Conservation (phyloP, 2,113 vertebrate genomes). For the Alectura lathami region DNA sequence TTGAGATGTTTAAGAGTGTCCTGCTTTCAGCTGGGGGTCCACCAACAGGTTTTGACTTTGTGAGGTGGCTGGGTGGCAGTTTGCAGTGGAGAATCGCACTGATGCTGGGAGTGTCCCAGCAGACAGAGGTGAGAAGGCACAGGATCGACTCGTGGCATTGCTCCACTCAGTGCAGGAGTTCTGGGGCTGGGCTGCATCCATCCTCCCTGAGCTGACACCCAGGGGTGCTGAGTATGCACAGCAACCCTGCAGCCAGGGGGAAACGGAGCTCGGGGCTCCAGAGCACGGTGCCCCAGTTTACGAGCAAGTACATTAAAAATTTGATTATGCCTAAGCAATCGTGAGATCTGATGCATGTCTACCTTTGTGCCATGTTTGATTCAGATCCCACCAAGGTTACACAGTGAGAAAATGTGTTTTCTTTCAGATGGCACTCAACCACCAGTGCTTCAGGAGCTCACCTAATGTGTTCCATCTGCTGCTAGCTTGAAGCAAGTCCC, state of each 20-base stretch:
- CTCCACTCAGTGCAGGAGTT: neutral
- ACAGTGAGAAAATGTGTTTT: neutral
- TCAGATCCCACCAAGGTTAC: neutral
- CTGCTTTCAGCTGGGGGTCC: neutral
- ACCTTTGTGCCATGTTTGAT: neutral
- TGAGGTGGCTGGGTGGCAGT: neutral
- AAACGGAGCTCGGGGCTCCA: neutral
- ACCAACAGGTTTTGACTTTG: neutral
- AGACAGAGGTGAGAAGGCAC: neutral
- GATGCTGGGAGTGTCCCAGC: neutral
- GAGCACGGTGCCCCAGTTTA: neutral
- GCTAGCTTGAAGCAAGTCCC: neutral
- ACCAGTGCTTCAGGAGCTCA: neutral
- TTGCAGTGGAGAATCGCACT: neutral
- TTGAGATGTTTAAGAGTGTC: neutral
- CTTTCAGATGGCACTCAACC: neutral
- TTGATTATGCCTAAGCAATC: neutral
- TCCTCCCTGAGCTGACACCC: neutral
- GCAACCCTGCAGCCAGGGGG: rapidly evolving
- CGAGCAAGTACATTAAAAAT: rapidly evolving
- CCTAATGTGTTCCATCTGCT: neutral
- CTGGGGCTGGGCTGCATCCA: neutral
- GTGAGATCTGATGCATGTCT: rapidly evolving
- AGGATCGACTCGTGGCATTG: neutral
- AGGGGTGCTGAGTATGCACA: neutral